Conservation (phyloP, 92 coral and sea anemone genomes). For the Palythoa heliodiscus region DNA sequence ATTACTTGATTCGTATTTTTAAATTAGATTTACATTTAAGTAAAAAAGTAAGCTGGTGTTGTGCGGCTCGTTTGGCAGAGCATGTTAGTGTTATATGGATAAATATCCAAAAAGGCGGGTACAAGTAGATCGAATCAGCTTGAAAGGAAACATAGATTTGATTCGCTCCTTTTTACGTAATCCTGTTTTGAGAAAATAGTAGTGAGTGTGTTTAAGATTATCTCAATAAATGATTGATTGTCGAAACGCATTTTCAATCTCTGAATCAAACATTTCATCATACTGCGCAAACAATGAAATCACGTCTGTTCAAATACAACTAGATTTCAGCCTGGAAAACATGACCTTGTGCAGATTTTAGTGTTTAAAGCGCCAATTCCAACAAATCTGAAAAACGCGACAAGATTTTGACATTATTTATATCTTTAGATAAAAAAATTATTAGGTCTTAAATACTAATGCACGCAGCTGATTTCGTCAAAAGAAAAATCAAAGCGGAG, state of each 20-base stretch:
- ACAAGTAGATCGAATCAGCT: neutral
- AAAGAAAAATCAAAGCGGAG: neutral
- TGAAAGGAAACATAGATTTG: neutral
- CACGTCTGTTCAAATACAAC: conserved; percentile 6
- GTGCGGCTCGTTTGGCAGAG: neutral
- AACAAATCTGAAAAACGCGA: neutral
- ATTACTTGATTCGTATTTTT: neutral
- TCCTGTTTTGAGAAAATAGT: neutral
- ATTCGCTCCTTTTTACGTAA: neutral
- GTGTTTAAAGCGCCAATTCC: neutral
- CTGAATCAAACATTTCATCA: neutral
- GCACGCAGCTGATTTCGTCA: neutral
- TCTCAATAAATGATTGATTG: neutral
- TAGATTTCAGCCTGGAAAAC: neutral
- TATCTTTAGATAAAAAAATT: neutral
- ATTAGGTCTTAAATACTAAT: neutral
- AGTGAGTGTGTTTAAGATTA: neutral
- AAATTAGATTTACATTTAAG: neutral
- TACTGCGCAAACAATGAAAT: neutral
- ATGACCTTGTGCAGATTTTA: neutral
- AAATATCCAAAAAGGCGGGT: neutral
- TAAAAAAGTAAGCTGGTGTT: neutral
- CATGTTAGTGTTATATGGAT: neutral
- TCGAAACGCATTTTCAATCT: neutral
- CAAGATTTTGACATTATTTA: neutral